These are phyloP conservation scores for Pinctada fucata DNA, from an alignment of 2,888 invertebrate species.

Conservation along the genomic window DNA sequence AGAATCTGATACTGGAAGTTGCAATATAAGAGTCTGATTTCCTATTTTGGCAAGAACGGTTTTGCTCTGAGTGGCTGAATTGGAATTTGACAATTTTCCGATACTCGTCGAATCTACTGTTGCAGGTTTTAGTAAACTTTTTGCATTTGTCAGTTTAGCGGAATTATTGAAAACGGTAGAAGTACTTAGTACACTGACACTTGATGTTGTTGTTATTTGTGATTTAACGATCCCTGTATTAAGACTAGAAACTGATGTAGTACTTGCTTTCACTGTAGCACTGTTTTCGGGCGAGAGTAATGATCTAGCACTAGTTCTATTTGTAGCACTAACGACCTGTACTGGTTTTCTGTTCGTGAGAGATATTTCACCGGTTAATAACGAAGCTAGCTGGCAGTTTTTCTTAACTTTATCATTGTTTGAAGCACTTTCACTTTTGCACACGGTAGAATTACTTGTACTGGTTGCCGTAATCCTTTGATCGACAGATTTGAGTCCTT, in stretches of 20 bases:
- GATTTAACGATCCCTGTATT: background rate
- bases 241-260: background rate
- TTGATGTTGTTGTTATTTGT: background rate
- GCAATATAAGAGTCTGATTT: conserved; percentile 28
- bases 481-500: conserved; percentile 48
- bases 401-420: conserved; percentile 12
- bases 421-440: conserved; percentile 5
- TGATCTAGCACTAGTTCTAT: background rate
- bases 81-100: background rate
- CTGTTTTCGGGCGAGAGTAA: background rate
- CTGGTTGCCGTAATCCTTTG: background rate
- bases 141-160: background rate
- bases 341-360: conserved; percentile 18
- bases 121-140: conserved; percentile 8
- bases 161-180: background rate
- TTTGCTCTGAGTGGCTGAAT: conserved; percentile 14
- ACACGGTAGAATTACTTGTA: background rate
- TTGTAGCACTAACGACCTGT: background rate
- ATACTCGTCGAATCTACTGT: background rate
- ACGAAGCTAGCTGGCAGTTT: conserved; percentile 20
- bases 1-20: conserved; percentile 23
- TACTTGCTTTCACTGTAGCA: background rate
- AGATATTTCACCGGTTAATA: conserved; percentile 22
- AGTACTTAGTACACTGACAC: background rate
- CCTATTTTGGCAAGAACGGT: conserved; percentile 35